Percentiles rank a stretch among this genome's conserved stretches.
Evolutionary conservation across 2,888 invertebrate species (phyloP).

Genomic region (Sminthurides aquaticus): DNA sequence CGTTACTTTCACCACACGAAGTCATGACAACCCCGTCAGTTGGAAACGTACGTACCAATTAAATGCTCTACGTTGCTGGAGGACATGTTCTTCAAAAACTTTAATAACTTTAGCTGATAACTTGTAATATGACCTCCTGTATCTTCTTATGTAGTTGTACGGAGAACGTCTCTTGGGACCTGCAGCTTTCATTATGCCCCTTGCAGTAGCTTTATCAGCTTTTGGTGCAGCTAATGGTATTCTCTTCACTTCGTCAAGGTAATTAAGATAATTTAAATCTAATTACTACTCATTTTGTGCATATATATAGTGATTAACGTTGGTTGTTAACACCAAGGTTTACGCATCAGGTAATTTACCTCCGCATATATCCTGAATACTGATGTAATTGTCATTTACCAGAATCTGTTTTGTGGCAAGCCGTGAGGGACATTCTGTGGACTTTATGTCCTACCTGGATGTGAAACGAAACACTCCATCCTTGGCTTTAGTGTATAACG

Average conservation of each 20-base stretch:
- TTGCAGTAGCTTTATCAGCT: conserved; percentile 68
- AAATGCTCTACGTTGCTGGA: no score
- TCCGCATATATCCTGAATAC: no score
- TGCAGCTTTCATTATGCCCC: conserved; percentile 61
- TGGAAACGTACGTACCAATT: conserved; percentile 60
- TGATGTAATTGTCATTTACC: conserved; percentile 30
- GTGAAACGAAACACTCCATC: conserved; percentile 66
- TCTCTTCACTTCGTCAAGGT: conserved; percentile 27
- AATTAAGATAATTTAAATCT: conserved; percentile 1
- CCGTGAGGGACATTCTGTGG: conserved; percentile 70
- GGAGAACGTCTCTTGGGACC: conserved; percentile 57
- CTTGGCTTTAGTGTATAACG: conserved; percentile 74
- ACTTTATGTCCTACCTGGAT: conserved; percentile 71
- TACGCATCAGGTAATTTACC: no score
- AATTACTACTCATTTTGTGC: conserved; percentile 45
- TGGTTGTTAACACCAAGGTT: no score
- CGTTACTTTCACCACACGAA: conserved; percentile 64
- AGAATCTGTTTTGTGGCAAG: conserved; percentile 75
- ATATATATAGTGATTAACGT: not conserved
- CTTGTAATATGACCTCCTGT: conserved; percentile 1
- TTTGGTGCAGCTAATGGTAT: conserved; percentile 72
- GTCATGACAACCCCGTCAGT: conserved; percentile 71
- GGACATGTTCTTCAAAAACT: not conserved
- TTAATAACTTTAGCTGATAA: no score
- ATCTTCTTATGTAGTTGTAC: conserved; percentile 18